Percentiles rank a stretch among this genome's conserved stretches.
Conservation (phyloP, 2,797 vertebrate species). For the Pyrocephalus nanus region DNA sequence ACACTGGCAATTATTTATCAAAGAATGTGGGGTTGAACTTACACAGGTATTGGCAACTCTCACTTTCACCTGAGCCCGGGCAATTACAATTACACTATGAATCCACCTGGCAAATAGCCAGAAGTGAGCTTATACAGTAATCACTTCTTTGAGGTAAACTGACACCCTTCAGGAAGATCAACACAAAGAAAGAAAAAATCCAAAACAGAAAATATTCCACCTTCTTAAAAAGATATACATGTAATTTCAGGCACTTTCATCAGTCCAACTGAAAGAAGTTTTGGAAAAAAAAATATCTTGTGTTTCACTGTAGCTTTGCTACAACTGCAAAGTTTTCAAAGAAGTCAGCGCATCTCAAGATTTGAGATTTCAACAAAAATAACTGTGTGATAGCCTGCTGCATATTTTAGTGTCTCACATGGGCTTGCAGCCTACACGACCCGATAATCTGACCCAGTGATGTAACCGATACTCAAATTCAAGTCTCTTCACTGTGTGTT, state of each 20-base stretch:
- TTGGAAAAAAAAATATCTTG: not conserved
- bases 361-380: not conserved
- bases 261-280: not conserved
- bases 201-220: not conserved
- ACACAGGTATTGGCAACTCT: not conserved
- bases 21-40: not conserved
- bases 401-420: not conserved
- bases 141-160: not conserved
- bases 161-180: not conserved
- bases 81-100: not conserved
- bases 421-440: fast-evolving
- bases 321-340: fast-evolving
- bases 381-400: not conserved
- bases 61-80: not conserved
- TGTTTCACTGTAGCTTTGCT: not conserved
- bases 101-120: not conserved
- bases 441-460: not conserved
- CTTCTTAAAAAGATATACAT: not conserved
- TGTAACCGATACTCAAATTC: not conserved
- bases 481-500: not conserved
- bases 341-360: fast-evolving
- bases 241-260: not conserved
- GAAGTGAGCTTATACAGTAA: not conserved
- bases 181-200: not conserved
- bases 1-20: not conserved